phyloP scores from a whole-genome alignment of 2,888 invertebrate genomes.

The Sminthurides aquaticus region DNA sequence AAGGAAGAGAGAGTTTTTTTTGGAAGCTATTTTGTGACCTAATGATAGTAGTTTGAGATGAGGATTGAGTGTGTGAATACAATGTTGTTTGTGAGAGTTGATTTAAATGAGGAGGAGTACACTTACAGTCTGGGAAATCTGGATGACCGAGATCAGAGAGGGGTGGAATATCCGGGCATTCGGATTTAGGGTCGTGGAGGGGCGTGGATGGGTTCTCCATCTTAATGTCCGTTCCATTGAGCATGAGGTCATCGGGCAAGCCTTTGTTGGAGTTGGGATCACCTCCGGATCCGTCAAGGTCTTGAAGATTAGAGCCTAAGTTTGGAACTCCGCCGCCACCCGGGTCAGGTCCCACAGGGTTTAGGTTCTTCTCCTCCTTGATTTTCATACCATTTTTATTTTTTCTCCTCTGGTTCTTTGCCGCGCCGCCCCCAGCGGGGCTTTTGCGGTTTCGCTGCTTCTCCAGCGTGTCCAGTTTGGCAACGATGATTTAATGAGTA shows the following conservation, averaged over 20 bases:
- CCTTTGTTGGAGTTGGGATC: slow-evolving; percentile 34
- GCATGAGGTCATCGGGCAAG: slow-evolving; percentile 41
- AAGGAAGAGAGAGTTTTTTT: too few species aligned
- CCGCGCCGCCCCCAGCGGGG: slow-evolving; percentile 39
- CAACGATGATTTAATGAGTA: background rate
- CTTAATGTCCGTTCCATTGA: slow-evolving; percentile 43
- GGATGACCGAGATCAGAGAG: slow-evolving; percentile 41
- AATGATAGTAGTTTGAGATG: too few species aligned
- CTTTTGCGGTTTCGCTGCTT: slow-evolving; percentile 40
- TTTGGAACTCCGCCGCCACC: slow-evolving; percentile 36
- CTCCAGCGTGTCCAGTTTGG: slow-evolving; percentile 23
- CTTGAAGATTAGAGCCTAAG: slow-evolving; percentile 28
- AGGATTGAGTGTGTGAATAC: background rate
- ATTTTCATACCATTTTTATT: slow-evolving; percentile 43
- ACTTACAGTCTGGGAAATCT: slow-evolving; percentile 43
- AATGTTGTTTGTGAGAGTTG: too few species aligned
- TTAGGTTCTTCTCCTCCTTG: slow-evolving; percentile 40
- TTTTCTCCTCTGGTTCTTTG: slow-evolving; percentile 38
- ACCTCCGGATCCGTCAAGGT: slow-evolving; percentile 33
- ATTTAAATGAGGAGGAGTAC: too few species aligned
- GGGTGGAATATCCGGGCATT: slow-evolving; percentile 42
- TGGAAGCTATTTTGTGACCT: too few species aligned
- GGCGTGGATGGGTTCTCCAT: slow-evolving; percentile 43
- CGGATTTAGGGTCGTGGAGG: slow-evolving; percentile 38
- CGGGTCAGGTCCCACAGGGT: slow-evolving; percentile 26